Base-by-base conservation (phyloP, 2,797 vertebrate genomes). In the Phoeniculus purpureus region DNA sequence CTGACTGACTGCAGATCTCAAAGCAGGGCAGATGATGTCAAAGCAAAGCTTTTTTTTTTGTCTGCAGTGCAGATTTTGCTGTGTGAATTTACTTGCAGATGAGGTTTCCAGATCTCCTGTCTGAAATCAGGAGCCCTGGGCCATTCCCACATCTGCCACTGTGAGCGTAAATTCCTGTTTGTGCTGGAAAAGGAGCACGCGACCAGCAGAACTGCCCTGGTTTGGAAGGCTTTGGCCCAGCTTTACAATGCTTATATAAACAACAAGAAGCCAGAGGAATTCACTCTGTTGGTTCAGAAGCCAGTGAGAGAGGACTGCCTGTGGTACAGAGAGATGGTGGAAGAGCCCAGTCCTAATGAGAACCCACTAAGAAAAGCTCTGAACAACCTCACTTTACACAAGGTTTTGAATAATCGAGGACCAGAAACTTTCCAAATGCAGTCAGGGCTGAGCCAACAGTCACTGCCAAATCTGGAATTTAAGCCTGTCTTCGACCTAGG, bases 21-120 rank as follows among this genome's bases (percentile, higher is more conserved):
- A 87, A 58, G 88, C 79, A 85, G 91, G 93, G 89, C 85, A 93
- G 85, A 90, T 58, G 89, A 92, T 93, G 85, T 94, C 86, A 96
- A 95, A 82, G 90, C 54, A 90, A 90, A 94, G 77, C 66, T 88
- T 87, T 94, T 43, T 43, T 43, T 87, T 66, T 87, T 90, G 76
- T 80, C 90, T 94, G 93, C 90, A 94, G 83, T 94, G 93, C 94
- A 96, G 93, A 82, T 94, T 94, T 94, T 85, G 70, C 90, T 81
- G 76, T 81, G 90, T 77, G 78, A 89, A 73, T 94, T 92, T 87
- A 80, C 81, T 94, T 95, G 90, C 89, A 92, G 83, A 92, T 93
- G 92, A 96, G 89, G 68, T 68, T 93, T 77, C 78, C 37, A 59
- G 85, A 92, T 74, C 58, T 88, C 84, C 65, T 52, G 90, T 76